A percentile compares a stretch with the other conserved stretches of the same genome.
These are phyloP conservation scores for Mesitornis unicolor DNA, from an alignment of 2,113 vertebrate genomes.

Conservation along the genomic window DNA sequence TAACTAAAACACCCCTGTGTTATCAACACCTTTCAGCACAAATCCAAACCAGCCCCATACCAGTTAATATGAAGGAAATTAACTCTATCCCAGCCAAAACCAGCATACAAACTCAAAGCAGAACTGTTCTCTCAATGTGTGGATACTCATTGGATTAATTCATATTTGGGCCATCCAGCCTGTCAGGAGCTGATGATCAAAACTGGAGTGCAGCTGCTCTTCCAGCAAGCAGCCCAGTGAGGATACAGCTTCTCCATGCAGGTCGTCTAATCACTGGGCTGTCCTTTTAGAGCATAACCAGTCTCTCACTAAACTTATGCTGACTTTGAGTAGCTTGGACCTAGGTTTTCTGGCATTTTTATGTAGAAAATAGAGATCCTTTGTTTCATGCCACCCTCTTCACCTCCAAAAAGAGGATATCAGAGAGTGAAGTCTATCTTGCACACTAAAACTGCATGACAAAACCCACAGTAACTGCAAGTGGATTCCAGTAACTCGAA, in stretches of 20 bases:
- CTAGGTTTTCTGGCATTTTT: background rate
- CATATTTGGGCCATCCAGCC: background rate
- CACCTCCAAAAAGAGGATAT: background rate
- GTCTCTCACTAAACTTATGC: background rate
- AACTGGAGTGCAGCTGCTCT: background rate
- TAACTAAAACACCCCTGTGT: no score
- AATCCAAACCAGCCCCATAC: no score
- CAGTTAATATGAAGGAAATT: no score
- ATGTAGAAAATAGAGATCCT: background rate
- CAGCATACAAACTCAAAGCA: no score
- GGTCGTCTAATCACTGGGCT: background rate
- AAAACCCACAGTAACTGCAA: fast-evolving
- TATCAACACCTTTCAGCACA: no score
- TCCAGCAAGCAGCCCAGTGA: background rate
- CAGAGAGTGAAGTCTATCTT: background rate
- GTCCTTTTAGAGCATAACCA: background rate
- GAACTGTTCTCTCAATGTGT: background rate
- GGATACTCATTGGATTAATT: background rate
- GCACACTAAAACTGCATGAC: background rate
- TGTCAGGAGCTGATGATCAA: background rate
- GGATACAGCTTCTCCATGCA: background rate
- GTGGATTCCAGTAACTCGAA: background rate
- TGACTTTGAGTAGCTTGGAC: background rate
- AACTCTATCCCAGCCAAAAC: no score
- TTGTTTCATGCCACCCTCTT: background rate